A percentile compares a stretch with the other conserved stretches of the same genome.
phyloP scores from a whole-genome alignment of 2,113 vertebrate genomes.

The Struthidea cinerea region DNA sequence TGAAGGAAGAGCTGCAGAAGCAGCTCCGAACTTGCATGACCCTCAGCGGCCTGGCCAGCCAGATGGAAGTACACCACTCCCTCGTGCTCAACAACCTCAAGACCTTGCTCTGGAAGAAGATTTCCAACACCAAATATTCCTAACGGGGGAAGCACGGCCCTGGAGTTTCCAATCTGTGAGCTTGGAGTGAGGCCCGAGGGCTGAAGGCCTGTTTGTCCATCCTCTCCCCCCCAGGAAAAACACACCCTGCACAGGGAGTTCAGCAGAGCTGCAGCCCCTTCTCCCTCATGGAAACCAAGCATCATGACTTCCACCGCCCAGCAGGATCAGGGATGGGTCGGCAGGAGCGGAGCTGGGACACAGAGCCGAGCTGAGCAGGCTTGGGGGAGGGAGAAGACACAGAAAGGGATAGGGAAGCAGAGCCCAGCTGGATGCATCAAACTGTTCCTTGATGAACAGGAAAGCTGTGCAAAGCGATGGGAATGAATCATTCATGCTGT shows the following conservation, averaged over 20 bases:
- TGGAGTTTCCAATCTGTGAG: neutral
- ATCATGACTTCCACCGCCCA: neutral
- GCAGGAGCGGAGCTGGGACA: neutral
- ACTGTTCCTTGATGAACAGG: neutral
- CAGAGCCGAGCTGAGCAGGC: neutral
- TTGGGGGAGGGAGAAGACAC: neutral
- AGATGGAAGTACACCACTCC: conserved; percentile 96
- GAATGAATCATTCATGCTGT: conserved; percentile 22
- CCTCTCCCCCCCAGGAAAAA: neutral
- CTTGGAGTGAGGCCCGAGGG: neutral
- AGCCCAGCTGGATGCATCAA: neutral
- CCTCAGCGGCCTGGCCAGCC: conserved; percentile 90
- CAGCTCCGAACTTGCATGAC: conserved; percentile 93
- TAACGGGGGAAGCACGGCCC: neutral
- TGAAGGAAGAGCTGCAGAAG: conserved; percentile 84
- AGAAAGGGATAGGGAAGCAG: neutral
- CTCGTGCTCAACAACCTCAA: conserved; percentile 96
- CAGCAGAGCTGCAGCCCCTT: neutral
- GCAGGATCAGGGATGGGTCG: neutral
- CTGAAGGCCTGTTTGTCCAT: neutral
- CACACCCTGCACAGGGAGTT: neutral
- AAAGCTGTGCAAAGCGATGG: neutral
- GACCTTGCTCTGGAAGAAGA: conserved; percentile 92
- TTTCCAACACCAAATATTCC: conserved; percentile 93
- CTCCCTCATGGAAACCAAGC: conserved; percentile 6